Evolutionary conservation across 2,888 invertebrate species (phyloP), one percentile per base, ranked within the genome.

Genomic region (Digitonthophagus gazella): DNA sequence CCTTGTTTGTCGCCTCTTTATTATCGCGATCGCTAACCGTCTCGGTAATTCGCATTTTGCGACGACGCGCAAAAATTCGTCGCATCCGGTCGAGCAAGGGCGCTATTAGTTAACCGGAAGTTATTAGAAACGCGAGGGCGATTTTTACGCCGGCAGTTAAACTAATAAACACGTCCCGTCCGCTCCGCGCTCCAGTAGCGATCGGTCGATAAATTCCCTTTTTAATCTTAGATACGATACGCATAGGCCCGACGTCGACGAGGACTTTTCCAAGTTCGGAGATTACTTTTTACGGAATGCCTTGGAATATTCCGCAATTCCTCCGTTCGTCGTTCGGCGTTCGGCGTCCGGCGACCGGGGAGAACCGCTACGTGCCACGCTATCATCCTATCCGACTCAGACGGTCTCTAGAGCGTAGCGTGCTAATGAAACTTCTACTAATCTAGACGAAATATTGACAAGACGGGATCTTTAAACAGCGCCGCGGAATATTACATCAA

Each of bases 221-320:
- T 61, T 61, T 61, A 61, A 61, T 61, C 61, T 61, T 61, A 61
- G 61, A 61, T 61, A 61, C 61, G 61, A 44, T 44, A 44, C 28
- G 28, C 28, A 44, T 6, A 22, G 6, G 22, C 22, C 28, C 28
- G 28, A 6, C 6, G 6, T 22, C 3, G 22, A 5, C 28, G 28
- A 44, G 11, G 28, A 44, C 28, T 44, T 44, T 44, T 44, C 28
- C 2, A 44, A 44, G 28, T 44, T 44, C 28, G 11, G 28, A 44
- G 28, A 44, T 44, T 44, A 44, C 28, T 44, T 44, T 44, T 44
- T 44, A 44, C 28, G 28, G 28, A 44, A 44, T 44, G 28, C 28
- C 28, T 44, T 44, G 8, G 28, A 44, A 44, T 44, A 44, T 44
- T 44, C 28, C 11, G 3, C 28, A 44, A 44, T 44, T 44, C 28